phyloP scores from a whole-genome alignment of 1,140 invertebrate species.

The Nasonia vitripennis region DNA sequence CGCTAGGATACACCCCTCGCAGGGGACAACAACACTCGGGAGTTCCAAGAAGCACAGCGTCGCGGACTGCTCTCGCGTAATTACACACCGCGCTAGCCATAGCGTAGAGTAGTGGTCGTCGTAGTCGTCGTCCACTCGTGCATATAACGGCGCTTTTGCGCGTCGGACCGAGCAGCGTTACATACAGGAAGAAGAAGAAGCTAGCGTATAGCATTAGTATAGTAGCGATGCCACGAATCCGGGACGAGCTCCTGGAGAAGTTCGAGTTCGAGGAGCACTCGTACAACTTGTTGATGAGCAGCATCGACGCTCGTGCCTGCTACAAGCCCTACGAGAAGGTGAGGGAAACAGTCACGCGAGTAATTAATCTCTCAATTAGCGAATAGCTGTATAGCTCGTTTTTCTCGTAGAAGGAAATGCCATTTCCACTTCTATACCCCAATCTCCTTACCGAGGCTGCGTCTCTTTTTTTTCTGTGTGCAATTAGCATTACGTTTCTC shows the following conservation, averaged over 20 bases:
- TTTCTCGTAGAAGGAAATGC: constrained; percentile 8
- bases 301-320: constrained; percentile 75
- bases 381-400: not conserved
- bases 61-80: constrained; percentile 4
- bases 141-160: constrained; percentile 43
- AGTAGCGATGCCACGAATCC: constrained; percentile 53
- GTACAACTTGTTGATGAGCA: constrained; percentile 69
- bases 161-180: constrained; percentile 5
- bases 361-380: constrained; percentile 27
- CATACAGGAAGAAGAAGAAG: not conserved
- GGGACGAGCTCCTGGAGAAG: constrained; percentile 65
- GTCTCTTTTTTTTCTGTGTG: not conserved
- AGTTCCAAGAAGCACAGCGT: constrained; percentile 1
- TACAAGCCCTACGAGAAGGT: constrained; percentile 75
- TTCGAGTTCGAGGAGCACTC: constrained; percentile 66
- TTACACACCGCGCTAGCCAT: not conserved
- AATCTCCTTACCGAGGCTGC: not conserved
- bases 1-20: not conserved
- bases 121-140: not conserved
- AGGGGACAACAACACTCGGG: not conserved
- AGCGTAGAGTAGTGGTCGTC: not conserved
- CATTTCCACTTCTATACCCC: constrained; percentile 38
- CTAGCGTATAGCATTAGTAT: not conserved
- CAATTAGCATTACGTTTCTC: too few species aligned
- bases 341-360: constrained; percentile 54